These are phyloP conservation scores for Micronisus gabar DNA, from an alignment of 2,113 vertebrate genomes.

Conservation along the genomic window DNA sequence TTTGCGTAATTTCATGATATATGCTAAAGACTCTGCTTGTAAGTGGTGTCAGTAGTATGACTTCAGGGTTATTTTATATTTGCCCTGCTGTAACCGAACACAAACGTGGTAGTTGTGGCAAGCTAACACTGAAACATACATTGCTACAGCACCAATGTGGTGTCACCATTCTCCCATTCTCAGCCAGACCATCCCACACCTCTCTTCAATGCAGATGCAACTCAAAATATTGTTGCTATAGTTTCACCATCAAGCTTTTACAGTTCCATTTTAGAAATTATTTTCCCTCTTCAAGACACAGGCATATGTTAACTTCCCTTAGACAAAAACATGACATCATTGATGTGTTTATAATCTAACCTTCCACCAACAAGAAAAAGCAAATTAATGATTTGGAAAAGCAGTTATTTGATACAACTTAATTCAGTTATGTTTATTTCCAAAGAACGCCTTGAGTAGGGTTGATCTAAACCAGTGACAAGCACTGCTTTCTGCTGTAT, in stretches of 20 bases:
- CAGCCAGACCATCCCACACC: neutral
- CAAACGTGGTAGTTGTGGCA: rapidly evolving
- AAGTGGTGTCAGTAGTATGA: neutral
- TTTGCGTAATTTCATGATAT: neutral
- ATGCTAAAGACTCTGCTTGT: neutral
- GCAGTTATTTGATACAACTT: slow-evolving; percentile 34
- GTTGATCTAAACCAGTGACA: slow-evolving; percentile 21
- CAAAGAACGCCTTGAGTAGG: neutral
- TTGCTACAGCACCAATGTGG: neutral
- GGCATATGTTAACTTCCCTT: neutral
- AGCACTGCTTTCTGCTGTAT: slow-evolving; percentile 11
- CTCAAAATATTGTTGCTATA: neutral
- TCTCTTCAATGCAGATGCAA: neutral
- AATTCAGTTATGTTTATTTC: slow-evolving; percentile 42
- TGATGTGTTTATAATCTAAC: slow-evolving; percentile 30
- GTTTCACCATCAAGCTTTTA: neutral
- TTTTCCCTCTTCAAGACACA: neutral
- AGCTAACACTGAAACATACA: neutral
- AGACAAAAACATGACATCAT: neutral
- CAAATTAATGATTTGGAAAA: neutral
- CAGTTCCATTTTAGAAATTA: neutral
- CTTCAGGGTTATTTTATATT: neutral
- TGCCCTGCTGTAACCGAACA: neutral
- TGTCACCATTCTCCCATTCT: neutral
- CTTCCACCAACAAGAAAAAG: neutral